phyloP scores from a whole-genome alignment of 2,888 invertebrate genomes.

The Parnassius orleans region DNA sequence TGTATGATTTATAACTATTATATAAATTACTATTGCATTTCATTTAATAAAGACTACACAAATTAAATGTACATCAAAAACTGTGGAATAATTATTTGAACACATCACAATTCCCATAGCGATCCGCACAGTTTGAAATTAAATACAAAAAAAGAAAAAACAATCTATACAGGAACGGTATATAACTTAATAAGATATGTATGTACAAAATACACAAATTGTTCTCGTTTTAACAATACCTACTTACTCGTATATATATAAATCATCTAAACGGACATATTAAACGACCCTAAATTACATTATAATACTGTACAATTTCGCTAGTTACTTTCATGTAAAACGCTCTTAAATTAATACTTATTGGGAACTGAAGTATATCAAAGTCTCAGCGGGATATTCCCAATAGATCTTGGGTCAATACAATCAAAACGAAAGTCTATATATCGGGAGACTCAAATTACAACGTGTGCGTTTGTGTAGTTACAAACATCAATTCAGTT shows the following conservation, averaged over 20 bases:
- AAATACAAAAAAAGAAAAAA: constrained; percentile 47
- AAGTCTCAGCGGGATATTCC: constrained; percentile 52
- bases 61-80: constrained; percentile 70
- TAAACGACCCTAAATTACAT: constrained; percentile 63
- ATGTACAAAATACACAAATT: constrained; percentile 78
- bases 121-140: constrained; percentile 48
- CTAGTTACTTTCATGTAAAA: constrained; percentile 74
- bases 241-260: constrained; percentile 54
- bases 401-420: constrained; percentile 51
- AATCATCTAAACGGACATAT: constrained; percentile 66
- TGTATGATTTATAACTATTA: constrained; percentile 67
- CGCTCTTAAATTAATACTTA: constrained; percentile 69
- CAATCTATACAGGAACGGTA: constrained; percentile 77
- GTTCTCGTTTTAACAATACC: constrained; percentile 64
- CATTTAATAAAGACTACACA: constrained; percentile 69
- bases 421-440: constrained; percentile 55
- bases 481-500: constrained; percentile 76
- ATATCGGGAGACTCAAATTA: constrained; percentile 44
- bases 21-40: constrained; percentile 81
- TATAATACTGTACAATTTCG: constrained; percentile 81
- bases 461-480: constrained; percentile 43
- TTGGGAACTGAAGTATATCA: constrained; percentile 69
- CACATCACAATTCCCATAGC: constrained; percentile 77
- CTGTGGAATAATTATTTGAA: constrained; percentile 61
- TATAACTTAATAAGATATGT: constrained; percentile 74